phyloP scores from a whole-genome alignment of 2,113 vertebrate species.

The Eudyptes chrysolophus region DNA sequence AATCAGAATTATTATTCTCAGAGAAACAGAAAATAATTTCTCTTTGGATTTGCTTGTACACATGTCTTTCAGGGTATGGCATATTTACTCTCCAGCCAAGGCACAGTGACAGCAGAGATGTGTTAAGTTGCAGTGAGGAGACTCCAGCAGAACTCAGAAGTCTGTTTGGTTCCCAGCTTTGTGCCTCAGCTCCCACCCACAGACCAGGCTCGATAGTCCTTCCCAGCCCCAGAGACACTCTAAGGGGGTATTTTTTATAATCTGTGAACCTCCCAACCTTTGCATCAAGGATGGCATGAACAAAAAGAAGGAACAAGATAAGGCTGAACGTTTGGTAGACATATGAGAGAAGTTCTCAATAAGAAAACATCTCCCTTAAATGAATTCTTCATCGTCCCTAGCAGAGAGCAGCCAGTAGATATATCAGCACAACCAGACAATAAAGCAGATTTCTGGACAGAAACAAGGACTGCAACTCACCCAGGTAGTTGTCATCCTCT shows the following conservation, averaged over 20 bases:
- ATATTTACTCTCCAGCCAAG: background rate
- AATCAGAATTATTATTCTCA: background rate
- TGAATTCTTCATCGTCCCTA: background rate
- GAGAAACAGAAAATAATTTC: background rate
- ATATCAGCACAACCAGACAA: background rate
- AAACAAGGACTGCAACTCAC: slow-evolving; percentile 73
- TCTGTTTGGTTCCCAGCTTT: background rate
- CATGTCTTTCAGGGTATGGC: background rate
- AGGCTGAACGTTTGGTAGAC: background rate
- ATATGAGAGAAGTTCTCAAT: background rate
- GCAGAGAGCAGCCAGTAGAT: background rate
- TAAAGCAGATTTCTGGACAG: background rate
- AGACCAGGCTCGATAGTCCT: background rate
- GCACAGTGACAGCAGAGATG: background rate
- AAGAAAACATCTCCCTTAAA: background rate
- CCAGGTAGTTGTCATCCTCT: slow-evolving; percentile 99
- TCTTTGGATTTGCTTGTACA: background rate
- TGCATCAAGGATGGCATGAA: background rate
- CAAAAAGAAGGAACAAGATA: background rate
- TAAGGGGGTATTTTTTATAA: background rate
- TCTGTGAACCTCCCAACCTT: background rate
- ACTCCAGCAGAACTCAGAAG: background rate
- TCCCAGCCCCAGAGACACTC: background rate
- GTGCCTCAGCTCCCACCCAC: background rate
- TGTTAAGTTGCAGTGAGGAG: background rate